Percentiles rank a stretch among this genome's conserved stretches.
phyloP scores from a whole-genome alignment of 2,888 invertebrate genomes.

The Oegoconia quadripuncta region DNA sequence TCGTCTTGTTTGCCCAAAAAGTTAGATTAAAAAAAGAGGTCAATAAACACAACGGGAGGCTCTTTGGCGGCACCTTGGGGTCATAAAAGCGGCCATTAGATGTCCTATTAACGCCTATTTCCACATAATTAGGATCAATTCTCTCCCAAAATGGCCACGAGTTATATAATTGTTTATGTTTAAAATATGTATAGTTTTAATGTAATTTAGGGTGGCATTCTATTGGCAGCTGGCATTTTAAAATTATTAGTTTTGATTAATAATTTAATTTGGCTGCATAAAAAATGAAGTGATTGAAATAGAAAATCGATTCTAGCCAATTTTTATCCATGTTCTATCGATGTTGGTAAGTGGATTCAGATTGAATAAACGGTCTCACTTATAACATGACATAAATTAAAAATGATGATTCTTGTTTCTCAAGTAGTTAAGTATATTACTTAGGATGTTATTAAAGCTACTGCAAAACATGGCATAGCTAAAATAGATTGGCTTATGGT shows the following conservation, averaged over 20 bases:
- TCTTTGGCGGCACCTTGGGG: constrained; percentile 62
- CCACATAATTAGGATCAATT: constrained; percentile 76
- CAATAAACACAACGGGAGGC: constrained; percentile 68
- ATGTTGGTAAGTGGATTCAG: no score
- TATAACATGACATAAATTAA: no score
- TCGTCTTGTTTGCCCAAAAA: constrained; percentile 66
- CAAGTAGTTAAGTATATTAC: no score
- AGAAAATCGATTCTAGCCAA: no score
- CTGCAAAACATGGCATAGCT: no score
- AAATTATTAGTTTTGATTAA: background rate
- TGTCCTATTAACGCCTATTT: constrained; percentile 77
- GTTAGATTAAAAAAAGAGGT: constrained; percentile 64
- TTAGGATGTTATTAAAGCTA: no score
- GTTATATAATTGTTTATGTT: constrained; percentile 67
- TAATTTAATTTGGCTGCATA: background rate
- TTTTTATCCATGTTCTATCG: no score
- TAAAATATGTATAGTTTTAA: constrained; percentile 30
- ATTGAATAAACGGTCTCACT: no score
- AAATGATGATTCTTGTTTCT: no score
- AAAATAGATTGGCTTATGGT: no score
- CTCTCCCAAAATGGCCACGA: constrained; percentile 47
- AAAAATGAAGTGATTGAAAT: background rate
- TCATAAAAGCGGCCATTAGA: constrained; percentile 71
- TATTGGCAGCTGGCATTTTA: no score
- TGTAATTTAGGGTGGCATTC: constrained; percentile 5